Base-by-base conservation (phyloP, 1,140 invertebrate species). In the Magallana ariakensis region DNA sequence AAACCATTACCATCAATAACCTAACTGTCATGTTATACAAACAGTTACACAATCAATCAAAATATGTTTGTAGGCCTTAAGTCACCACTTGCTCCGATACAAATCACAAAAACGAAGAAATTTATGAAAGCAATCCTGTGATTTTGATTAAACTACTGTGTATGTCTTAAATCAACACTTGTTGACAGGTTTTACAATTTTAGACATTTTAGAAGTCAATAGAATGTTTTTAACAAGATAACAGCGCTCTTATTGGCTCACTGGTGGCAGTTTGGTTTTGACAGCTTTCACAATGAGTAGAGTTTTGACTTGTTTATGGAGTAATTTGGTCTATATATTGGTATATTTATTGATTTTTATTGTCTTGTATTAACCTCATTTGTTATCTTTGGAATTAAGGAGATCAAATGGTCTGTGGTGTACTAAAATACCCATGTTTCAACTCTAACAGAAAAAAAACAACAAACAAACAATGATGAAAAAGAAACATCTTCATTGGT, bases 271-370 rank as follows among this genome's bases (percentile, higher is more conserved):
- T 75, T 66, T 22, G 33, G 15, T 13, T 26, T 11, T 75, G 66
- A 75, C 66, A 75, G 66, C 33, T 75, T 75, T 9, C 26, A 75
- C 66, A 75, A 4, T 75, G 66, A 75, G 66, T 75, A 75, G 3
- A 75, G 19, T 22, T 75, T 75, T 75, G 66, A 75, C 66, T 75
- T 75, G 66, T 75, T 75, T 75, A 75, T 75, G 22, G 66, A 75
- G 33, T 19, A 75, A 75, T 75, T 8, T 26, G 11, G 9, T 19
- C 22, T 75, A 26, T 75, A 62, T n/a, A 62, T 62, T 62, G 19
- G 19, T 62, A 46, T 46, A 46, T 46, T 4, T 4, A 46, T 46
- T 46, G 33, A 46, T 46, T 46, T 46, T 46, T 46, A 46, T 46
- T 46, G 2, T 46, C 33, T 46, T 46, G 33, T 46, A 46, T 46